Base-by-base conservation (phyloP, 2,888 invertebrate species). In the Drosophila greeni region DNA sequence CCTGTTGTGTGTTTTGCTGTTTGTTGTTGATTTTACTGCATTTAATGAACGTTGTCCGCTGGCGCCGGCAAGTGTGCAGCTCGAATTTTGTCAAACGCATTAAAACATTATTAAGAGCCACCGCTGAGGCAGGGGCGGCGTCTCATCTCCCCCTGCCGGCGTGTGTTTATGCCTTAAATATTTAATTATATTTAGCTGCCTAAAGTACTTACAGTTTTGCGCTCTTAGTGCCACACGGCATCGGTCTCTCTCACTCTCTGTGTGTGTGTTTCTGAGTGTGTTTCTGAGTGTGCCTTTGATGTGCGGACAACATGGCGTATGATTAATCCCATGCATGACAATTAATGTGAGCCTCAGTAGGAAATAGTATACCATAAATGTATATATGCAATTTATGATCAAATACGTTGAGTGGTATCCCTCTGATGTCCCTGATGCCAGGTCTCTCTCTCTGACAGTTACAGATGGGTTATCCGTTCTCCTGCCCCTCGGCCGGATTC, bases 111-210 rank as follows among this genome's bases (percentile, higher is more conserved):
- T 82, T 77, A 80, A 82, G 68, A 71, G 54, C 62, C 71, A 67
- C 61, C 75, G 54, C 53, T n/a, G n/a, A n/a, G n/a, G n/a, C 43
- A 18, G 37, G 37, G 11, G 5, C 43, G 9, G 4, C 29, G 45
- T 47, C 14, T 48, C 18, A 60, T 66, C 73, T 26, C 51, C 8
- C 8, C 33, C 37, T 16, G 24, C 36, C 37, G 20, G 37, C 40
- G 40, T 37, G 52, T 47, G 43, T 58, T 58, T 74, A 65, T 80
- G 62, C 77, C 68, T 53, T 80, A 81, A 82, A 82, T 82, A 82
- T 84, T 82, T 82, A 82, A 82, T 82, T 82, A 82, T 82, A 82
- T 84, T 82, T 82, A 79, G 84, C 82, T 81, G 84, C 76, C 81
- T 74, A 81, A 81, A 81, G 84, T 83, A 81, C 76, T 81, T 81